Base-by-base conservation (phyloP, 2,113 vertebrate species). In the Rhinolophus sinicus region DNA sequence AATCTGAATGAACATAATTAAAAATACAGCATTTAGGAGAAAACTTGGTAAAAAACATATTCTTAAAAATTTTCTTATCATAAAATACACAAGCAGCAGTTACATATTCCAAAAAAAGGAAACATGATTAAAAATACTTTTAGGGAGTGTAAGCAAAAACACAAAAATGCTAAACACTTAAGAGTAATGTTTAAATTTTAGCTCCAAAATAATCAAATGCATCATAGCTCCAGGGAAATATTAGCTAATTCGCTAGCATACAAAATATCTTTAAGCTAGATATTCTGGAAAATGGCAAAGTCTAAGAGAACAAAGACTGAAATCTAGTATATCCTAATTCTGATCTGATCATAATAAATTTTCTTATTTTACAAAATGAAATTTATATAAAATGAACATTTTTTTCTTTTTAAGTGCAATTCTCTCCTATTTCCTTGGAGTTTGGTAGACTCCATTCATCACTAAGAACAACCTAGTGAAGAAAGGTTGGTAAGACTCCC, bases 1-100 rank as follows among this genome's bases (percentile, higher is more conserved):
- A 90, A 99, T 99, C 99, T 99, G 96, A 35, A 95, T 62, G 26
- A 78, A 88, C 21, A 96, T 60, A 96, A 87, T 0, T 8, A 84
- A 64, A 76, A 81, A 86, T 73, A 35, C 28, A 54, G 94, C 92
- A 86, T 90, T 97, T 58, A 96, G 64, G 11, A 77, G 6, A 93
- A 73, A 95, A 93, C 1, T 8, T 73, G 13, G 3, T 69, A 30
- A 96, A 95, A 91, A 88, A 80, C 0, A 64, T 38, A 54, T 33
- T 54, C 16, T 33, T 50, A 83, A 92, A 69, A 60, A 30, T 86
- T 70, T 40, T 83, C 28, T 88, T 67, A 72, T 19, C 92, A 22
- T 52, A 88, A 88, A 94, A 93, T 40, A 90, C 24, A 65, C 2
- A 90, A 77, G 44, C 38, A 90, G 1, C 95, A 91, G 44, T 65